Percentiles rank a stretch among this genome's conserved stretches.
These are phyloP conservation scores for Spinibarbus caldwelli DNA, from an alignment of 2,797 vertebrate species.

Conservation along the genomic window DNA sequence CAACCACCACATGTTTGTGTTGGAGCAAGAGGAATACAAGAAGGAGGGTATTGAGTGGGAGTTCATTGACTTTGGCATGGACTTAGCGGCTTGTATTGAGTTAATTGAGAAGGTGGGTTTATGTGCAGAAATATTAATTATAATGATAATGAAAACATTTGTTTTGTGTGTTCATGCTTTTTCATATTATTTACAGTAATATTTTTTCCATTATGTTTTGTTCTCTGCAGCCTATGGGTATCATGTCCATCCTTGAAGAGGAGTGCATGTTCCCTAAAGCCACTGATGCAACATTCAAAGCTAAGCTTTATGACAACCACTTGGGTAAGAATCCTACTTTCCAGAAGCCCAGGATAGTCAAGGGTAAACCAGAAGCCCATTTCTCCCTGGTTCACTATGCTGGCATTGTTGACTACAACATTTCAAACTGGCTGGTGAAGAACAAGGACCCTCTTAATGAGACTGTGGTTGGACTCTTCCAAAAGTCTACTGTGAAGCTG, in stretches of 20 bases:
- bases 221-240: slow-evolving; percentile 85
- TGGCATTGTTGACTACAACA: slow-evolving; percentile 86
- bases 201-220: background rate
- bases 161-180: too few species aligned
- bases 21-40: slow-evolving; percentile 81
- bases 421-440: slow-evolving; percentile 80
- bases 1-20: slow-evolving; percentile 85
- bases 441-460: slow-evolving; percentile 88
- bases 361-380: slow-evolving; percentile 82
- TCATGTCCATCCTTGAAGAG: slow-evolving; percentile 88
- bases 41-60: slow-evolving; percentile 80
- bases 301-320: slow-evolving; percentile 83
- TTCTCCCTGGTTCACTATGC: slow-evolving; percentile 82
- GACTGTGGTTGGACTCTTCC: slow-evolving; percentile 84
- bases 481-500: slow-evolving; percentile 80
- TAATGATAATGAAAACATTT: background rate
- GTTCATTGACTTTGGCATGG: slow-evolving; percentile 83
- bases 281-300: slow-evolving; percentile 71
- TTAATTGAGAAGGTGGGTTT: slow-evolving; percentile 79
- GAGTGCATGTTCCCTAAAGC: slow-evolving; percentile 92
- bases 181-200: background rate
- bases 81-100: slow-evolving; percentile 81
- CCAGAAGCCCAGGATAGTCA: slow-evolving; percentile 76
- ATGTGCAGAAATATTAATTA: background rate
- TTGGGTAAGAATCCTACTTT: slow-evolving; percentile 83